phyloP scores from a whole-genome alignment of 1,140 invertebrate genomes.

The Caenorhabditis tropicalis region DNA sequence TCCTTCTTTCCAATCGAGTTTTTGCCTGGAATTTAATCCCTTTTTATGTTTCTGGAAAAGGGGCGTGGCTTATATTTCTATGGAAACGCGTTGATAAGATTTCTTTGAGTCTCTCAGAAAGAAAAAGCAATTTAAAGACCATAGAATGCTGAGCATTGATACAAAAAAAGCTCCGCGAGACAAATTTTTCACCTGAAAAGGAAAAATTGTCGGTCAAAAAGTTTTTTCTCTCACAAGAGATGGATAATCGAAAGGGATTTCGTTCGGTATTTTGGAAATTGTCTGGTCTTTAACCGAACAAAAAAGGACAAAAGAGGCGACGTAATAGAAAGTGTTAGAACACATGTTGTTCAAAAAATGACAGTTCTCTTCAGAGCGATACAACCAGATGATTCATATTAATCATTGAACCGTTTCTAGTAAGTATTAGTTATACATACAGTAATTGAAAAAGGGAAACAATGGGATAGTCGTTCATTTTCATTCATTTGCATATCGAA shows the following conservation, averaged over 20 bases:
- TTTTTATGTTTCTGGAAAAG: neutral
- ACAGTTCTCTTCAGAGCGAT: too few species aligned
- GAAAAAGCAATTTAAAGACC: too few species aligned
- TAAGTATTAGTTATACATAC: too few species aligned
- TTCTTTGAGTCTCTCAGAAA: neutral
- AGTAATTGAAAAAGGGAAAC: too few species aligned
- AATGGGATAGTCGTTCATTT: too few species aligned
- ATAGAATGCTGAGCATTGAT: too few species aligned
- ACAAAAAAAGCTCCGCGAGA: too few species aligned
- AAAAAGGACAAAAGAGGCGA: conserved; percentile 1
- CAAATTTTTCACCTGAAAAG: neutral
- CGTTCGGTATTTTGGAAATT: neutral
- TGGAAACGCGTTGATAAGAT: neutral
- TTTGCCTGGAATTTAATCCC: neutral
- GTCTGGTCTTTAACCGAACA: conserved; percentile 9
- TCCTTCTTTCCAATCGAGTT: neutral
- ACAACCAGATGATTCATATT: neutral
- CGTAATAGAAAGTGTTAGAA: conserved; percentile 20
- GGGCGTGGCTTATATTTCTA: neutral
- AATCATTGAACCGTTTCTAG: too few species aligned
- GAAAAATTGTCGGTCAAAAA: neutral
- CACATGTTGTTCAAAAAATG: neutral
- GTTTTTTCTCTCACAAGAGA: neutral
- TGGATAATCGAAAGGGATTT: neutral
- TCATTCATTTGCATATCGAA: too few species aligned